Conservation (phyloP, 1,140 invertebrate species). For the Heliconius hewitsoni region DNA sequence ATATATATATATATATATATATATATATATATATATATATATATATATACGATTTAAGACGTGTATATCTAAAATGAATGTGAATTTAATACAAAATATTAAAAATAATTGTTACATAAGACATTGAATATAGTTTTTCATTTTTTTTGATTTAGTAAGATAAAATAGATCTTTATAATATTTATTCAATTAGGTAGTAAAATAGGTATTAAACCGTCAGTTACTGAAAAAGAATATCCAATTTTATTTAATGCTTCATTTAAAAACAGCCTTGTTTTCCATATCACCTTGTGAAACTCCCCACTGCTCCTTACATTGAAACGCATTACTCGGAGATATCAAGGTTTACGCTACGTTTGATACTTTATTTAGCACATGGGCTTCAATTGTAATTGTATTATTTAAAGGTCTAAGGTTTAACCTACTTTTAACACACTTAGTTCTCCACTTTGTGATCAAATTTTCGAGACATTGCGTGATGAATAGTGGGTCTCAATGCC, state of each 20-base stretch:
- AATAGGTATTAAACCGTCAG: too few species aligned
- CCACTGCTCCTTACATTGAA: constrained; percentile 29
- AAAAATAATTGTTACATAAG: too few species aligned
- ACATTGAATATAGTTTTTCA: too few species aligned
- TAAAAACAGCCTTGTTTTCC: not conserved
- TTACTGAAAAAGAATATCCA: not conserved
- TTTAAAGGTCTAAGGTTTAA: not conserved
- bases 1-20: too few species aligned
- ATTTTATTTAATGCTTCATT: not conserved
- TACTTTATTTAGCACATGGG: constrained; percentile 44
- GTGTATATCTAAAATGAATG: too few species aligned
- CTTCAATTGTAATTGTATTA: constrained; percentile 3
- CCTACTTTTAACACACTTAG: not conserved
- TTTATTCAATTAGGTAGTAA: too few species aligned
- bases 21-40: too few species aligned
- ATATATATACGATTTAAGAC: too few species aligned
- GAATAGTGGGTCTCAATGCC: not conserved
- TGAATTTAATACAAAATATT: too few species aligned
- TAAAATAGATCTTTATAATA: too few species aligned
- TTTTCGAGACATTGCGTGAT: not conserved
- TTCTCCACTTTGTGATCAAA: not conserved
- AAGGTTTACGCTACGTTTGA: constrained; percentile 47
- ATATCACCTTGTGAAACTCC: not conserved
- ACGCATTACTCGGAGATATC: constrained; percentile 50
- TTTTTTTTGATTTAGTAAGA: too few species aligned